Evolutionary conservation across 1,140 invertebrate species (phyloP).

Genomic region (Scylla paramamosain): DNA sequence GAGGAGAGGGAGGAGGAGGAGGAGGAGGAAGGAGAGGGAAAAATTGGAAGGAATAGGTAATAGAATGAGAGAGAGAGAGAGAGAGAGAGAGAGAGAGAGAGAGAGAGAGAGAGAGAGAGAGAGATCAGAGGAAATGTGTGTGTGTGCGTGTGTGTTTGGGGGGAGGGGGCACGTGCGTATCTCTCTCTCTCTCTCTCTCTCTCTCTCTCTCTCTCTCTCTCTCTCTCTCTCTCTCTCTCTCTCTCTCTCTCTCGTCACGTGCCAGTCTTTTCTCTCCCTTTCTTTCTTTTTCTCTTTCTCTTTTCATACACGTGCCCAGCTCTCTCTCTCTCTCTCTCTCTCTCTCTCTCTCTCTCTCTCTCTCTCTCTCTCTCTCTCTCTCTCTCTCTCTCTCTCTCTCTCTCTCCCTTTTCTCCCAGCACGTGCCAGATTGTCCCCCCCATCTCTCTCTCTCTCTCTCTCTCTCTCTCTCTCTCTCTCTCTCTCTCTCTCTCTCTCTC

Average conservation of each 20-base stretch:
- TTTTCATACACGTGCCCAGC: background rate
- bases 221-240: background rate
- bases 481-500: background rate
- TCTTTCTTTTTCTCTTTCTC: background rate
- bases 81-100: background rate
- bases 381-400: too few relatives aligned
- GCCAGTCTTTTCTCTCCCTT: background rate
- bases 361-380: too few relatives aligned
- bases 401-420: background rate
- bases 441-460: too few relatives aligned
- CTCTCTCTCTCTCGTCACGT: background rate
- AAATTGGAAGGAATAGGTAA: background rate
- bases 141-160: too few relatives aligned
- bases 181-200: background rate
- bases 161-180: too few relatives aligned
- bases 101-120: too few relatives aligned
- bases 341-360: slow-evolving; percentile 6
- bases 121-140: too few relatives aligned
- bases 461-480: background rate
- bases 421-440: background rate
- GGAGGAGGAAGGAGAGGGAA: background rate
- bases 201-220: background rate
- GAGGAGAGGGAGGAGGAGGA: background rate
- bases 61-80: background rate
- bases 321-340: background rate